Conservation (phyloP, 2,888 invertebrate genomes). For the Lottia scabra region DNA sequence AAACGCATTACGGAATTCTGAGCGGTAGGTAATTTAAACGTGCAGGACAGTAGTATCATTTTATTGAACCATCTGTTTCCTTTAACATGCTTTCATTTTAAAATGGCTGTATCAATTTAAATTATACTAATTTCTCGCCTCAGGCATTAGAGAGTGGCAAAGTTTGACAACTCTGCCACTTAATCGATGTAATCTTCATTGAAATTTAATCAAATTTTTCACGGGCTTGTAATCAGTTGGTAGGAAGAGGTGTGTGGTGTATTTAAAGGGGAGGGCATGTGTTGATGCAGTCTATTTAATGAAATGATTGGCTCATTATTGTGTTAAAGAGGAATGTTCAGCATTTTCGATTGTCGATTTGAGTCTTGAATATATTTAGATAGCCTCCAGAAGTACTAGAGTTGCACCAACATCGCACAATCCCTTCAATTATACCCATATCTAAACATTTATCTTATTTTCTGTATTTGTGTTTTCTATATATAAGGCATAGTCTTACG, state of each 20-base stretch:
- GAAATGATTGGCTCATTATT: not conserved
- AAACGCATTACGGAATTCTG: no score
- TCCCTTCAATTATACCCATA: no score
- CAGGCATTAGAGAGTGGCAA: not conserved
- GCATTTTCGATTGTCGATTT: no score
- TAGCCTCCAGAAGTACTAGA: no score
- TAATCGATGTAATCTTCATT: slow-evolving; percentile 2
- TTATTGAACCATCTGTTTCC: slow-evolving; percentile 1
- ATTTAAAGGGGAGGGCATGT: not conserved
- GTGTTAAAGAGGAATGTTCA: no score
- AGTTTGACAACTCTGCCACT: slow-evolving; percentile 7
- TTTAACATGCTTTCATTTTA: not conserved
- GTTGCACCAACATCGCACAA: no score
- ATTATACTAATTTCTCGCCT: slow-evolving; percentile 1
- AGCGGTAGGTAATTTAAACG: no score
- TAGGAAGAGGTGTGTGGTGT: not conserved
- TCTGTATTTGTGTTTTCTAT: no score
- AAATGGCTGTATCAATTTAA: not conserved
- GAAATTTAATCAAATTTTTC: not conserved
- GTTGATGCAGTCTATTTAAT: not conserved
- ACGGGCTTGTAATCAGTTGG: not conserved
- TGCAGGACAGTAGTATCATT: no score
- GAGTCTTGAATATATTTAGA: no score
- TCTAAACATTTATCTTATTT: no score
- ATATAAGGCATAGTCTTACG: no score